Evolutionary conservation across 2,797 vertebrate genomes (phyloP).

Genomic region (Brachyalestes nurse): DNA sequence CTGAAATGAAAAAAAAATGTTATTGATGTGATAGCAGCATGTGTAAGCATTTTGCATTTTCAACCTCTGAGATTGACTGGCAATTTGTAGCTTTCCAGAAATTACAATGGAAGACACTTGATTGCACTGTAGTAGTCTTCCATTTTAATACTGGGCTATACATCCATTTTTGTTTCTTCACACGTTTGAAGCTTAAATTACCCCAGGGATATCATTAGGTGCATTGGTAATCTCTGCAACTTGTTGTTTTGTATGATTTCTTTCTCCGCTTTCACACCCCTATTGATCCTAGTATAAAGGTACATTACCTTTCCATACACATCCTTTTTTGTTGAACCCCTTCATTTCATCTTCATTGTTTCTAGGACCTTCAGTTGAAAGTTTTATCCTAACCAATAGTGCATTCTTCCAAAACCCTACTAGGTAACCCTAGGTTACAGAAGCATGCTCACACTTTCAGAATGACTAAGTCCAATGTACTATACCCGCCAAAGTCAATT

Average conservation of each 20-base stretch:
- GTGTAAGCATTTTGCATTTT: not conserved
- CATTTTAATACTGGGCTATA: not conserved
- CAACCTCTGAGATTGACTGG: not conserved
- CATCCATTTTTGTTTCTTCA: not conserved
- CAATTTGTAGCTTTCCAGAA: not conserved
- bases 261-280: not conserved
- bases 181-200: not conserved
- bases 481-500: not conserved
- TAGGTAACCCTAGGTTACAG: not conserved
- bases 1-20: too few relatives aligned
- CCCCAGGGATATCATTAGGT: slow-evolving; percentile 3
- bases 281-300: not conserved
- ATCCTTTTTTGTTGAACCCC: not conserved
- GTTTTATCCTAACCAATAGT: not conserved
- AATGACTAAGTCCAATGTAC: not conserved
- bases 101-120: slow-evolving; percentile 1
- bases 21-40: too few relatives aligned
- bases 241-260: not conserved
- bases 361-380: not conserved
- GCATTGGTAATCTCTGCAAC: not conserved
- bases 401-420: not conserved
- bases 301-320: slow-evolving; percentile 2
- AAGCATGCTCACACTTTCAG: not conserved
- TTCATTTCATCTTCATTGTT: not conserved
- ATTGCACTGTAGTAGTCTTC: not conserved